Conservation (phyloP, 92 coral and sea anemone genomes). For the Phenganax subtilis region DNA sequence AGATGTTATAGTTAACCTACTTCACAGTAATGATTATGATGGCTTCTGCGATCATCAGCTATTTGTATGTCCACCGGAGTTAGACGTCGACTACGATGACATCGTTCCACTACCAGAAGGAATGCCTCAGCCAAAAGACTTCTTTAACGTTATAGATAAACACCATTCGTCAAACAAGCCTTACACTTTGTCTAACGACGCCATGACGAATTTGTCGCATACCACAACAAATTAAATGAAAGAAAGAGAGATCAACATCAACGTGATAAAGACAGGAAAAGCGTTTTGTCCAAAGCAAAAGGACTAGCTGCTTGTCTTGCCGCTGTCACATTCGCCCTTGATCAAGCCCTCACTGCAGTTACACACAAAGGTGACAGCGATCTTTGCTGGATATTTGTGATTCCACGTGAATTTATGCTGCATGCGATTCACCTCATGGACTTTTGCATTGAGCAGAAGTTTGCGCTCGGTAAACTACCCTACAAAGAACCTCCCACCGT, state of each 20-base stretch:
- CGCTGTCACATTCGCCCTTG: constrained; percentile 49
- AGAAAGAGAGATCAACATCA: constrained; percentile 51
- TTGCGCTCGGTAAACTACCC: constrained; percentile 43
- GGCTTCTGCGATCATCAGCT: constrained; percentile 53
- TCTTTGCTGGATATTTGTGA: constrained; percentile 34
- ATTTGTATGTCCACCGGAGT: constrained; percentile 57
- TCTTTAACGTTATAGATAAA: neutral
- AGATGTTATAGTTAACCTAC: constrained; percentile 45
- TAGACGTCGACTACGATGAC: constrained; percentile 55
- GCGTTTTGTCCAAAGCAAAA: constrained; percentile 55
- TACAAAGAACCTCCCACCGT: neutral
- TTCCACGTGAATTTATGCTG: constrained; percentile 45
- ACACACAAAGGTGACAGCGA: neutral
- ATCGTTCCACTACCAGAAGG: constrained; percentile 27
- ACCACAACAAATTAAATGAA: constrained; percentile 48
- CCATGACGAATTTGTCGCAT: constrained; percentile 53
- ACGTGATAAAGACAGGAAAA: constrained; percentile 52
- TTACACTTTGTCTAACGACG: constrained; percentile 43
- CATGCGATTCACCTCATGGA: constrained; percentile 47
- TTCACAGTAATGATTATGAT: constrained; percentile 55
- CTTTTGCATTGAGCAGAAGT: constrained; percentile 56
- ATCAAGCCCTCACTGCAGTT: constrained; percentile 44
- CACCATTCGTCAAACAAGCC: constrained; percentile 6
- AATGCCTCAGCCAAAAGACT: constrained; percentile 26
- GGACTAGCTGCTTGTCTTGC: constrained; percentile 60